Evolutionary conservation across 1,140 invertebrate species (phyloP).

Genomic region (Cataglyphis hispanica): DNA sequence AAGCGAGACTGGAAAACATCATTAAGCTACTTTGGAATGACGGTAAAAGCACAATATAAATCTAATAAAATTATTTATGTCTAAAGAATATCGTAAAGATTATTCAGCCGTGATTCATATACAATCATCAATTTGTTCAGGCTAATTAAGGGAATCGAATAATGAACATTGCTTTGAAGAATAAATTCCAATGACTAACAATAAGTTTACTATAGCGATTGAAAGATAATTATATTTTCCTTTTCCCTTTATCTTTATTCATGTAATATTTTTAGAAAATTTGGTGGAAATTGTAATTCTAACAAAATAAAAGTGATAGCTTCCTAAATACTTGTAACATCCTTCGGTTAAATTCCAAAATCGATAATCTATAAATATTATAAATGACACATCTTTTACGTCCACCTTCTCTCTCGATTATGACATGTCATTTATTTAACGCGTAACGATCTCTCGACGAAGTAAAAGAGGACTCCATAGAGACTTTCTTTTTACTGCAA

Average conservation of each 20-base stretch:
- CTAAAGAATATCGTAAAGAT: background rate
- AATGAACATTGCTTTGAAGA: background rate
- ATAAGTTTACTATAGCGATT: background rate
- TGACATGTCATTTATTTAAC: slow-evolving; percentile 21
- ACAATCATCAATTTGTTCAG: background rate
- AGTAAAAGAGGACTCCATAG: slow-evolving; percentile 28
- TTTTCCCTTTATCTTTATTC: background rate
- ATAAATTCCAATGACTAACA: background rate
- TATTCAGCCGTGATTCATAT: background rate
- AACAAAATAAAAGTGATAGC: background rate
- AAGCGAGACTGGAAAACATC: background rate
- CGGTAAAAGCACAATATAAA: slow-evolving; percentile 1
- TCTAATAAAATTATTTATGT: background rate
- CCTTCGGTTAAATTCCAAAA: background rate
- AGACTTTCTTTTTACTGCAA: background rate
- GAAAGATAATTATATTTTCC: background rate
- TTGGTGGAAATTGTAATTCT: background rate
- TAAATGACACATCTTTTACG: background rate
- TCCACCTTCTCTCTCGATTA: background rate
- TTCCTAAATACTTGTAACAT: background rate
- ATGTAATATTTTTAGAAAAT: background rate
- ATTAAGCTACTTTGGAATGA: background rate
- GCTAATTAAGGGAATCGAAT: background rate
- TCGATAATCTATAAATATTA: background rate
- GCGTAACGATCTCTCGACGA: background rate